These are phyloP conservation scores for Ennomos quercinarius DNA, from an alignment of 2,888 invertebrate species.

Conservation along the genomic window DNA sequence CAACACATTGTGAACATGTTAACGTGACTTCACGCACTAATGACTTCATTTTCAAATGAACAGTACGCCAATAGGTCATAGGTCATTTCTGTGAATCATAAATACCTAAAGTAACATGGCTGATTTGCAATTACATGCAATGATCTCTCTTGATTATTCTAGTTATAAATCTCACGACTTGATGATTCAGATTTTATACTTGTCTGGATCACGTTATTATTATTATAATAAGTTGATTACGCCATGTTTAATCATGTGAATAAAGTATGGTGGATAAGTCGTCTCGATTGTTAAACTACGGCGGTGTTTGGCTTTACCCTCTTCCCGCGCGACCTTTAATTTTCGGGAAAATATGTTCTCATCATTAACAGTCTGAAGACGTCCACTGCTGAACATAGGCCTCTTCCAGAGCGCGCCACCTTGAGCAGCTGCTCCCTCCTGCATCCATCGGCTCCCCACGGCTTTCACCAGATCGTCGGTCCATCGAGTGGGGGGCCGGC, in stretches of 20 bases:
- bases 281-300: too few relatives aligned
- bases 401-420: too few relatives aligned
- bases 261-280: too few relatives aligned
- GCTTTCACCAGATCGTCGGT: too few relatives aligned
- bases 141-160: constrained; percentile 30
- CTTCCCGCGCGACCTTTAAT: too few relatives aligned
- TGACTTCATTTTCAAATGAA: constrained; percentile 34
- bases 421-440: too few relatives aligned
- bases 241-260: constrained; percentile 10
- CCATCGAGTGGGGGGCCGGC: too few relatives aligned
- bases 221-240: constrained; percentile 15
- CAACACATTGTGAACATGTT: background rate
- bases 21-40: constrained; percentile 23
- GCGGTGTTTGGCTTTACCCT: too few relatives aligned
- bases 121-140: constrained; percentile 33
- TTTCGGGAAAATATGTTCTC: too few relatives aligned
- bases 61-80: constrained; percentile 32
- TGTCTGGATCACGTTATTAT: constrained; percentile 3
- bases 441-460: too few relatives aligned
- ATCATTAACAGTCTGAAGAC: too few relatives aligned
- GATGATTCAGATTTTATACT: constrained; percentile 29
- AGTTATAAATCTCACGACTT: constrained; percentile 38
- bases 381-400: too few relatives aligned
- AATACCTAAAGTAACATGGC: constrained; percentile 17
- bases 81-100: constrained; percentile 24